Evolutionary conservation across 1,140 invertebrate species (phyloP).

Genomic region (Mizuhopecten yessoensis): DNA sequence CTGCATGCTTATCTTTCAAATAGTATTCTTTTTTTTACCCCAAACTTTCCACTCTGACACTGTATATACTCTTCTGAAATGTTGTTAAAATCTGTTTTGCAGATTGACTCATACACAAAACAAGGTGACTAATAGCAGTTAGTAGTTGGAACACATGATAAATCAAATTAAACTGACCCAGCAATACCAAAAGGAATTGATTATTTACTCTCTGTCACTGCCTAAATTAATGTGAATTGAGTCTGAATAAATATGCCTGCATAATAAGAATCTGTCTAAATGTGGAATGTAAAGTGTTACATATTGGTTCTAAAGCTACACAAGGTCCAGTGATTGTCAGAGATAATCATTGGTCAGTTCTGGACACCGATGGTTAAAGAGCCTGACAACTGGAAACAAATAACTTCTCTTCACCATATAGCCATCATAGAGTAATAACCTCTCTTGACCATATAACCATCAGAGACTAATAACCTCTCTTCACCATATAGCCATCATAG

Average conservation of each 20-base stretch:
- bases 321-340: conserved; percentile 3
- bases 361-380: background rate
- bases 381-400: background rate
- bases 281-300: background rate
- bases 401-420: background rate
- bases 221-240: background rate
- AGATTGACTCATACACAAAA: too few species aligned
- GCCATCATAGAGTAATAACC: background rate
- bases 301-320: background rate
- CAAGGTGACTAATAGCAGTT: too few species aligned
- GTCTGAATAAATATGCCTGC: background rate
- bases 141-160: background rate
- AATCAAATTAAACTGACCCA: background rate
- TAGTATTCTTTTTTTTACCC: too few species aligned
- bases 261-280: background rate
- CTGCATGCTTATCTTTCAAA: too few species aligned
- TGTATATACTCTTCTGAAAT: too few species aligned
- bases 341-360: background rate
- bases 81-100: too few species aligned
- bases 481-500: too few species aligned
- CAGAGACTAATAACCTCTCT: too few species aligned
- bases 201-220: conserved; percentile 11
- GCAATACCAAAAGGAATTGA: background rate
- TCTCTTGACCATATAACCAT: too few species aligned
- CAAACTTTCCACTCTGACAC: too few species aligned